A percentile compares a stretch with the other conserved stretches of the same genome.
These are phyloP conservation scores for Herpetotheres cachinnans DNA, from an alignment of 2,113 vertebrate species.

Conservation along the genomic window DNA sequence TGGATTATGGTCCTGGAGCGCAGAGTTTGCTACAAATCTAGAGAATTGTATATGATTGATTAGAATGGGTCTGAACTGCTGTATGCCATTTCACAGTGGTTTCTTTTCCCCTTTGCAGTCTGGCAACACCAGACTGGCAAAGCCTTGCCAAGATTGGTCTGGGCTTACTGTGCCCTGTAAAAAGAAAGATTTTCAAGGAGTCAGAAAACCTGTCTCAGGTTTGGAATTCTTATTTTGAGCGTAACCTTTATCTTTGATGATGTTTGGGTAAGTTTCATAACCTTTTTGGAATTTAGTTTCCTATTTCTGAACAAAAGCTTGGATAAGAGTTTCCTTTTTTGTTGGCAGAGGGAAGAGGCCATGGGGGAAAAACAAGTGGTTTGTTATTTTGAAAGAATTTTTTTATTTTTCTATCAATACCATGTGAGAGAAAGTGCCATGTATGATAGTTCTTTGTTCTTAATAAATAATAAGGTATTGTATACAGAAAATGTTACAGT, in stretches of 20 bases:
- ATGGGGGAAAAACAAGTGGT: rapidly evolving
- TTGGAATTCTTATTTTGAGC: not conserved
- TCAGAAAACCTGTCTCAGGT: not conserved
- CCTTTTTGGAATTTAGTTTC: not conserved
- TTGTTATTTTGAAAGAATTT: not conserved
- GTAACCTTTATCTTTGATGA: not conserved
- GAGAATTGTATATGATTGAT: not conserved
- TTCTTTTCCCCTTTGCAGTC: not conserved
- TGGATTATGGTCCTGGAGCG: not conserved
- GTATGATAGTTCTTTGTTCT: not conserved
- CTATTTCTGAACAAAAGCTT: not conserved
- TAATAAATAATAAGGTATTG: not conserved
- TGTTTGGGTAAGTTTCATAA: not conserved
- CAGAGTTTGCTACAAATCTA: not conserved
- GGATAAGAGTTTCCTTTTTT: not conserved
- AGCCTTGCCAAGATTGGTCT: not conserved
- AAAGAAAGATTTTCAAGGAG: not conserved
- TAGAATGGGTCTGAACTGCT: not conserved
- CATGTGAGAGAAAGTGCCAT: not conserved
- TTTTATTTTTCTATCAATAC: not conserved
- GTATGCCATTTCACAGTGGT: not conserved
- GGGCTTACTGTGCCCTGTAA: not conserved
- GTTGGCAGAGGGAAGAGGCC: rapidly evolving
- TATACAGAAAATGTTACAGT: not conserved
- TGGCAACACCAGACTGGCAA: not conserved